Evolutionary conservation across 2,113 vertebrate genomes (phyloP).

Genomic region (Recurvirostra avosetta): DNA sequence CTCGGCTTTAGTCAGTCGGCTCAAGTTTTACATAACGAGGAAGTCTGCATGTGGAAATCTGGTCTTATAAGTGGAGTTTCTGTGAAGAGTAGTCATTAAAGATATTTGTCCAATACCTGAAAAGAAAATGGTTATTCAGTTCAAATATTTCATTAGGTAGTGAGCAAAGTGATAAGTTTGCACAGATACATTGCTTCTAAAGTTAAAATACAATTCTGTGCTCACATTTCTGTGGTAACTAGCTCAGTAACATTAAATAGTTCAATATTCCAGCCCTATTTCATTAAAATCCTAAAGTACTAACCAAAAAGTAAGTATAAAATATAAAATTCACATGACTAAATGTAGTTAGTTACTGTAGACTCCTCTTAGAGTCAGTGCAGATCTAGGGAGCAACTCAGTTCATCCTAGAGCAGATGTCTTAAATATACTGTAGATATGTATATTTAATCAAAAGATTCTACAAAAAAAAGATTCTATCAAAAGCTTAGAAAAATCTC

Average conservation of each 20-base stretch:
- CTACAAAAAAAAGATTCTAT: neutral
- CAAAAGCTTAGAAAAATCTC: neutral
- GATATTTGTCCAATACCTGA: neutral
- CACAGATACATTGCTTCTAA: neutral
- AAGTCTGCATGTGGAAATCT: neutral
- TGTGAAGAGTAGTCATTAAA: neutral
- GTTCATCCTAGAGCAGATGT: neutral
- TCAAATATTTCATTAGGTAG: neutral
- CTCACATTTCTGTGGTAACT: neutral
- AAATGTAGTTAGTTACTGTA: neutral
- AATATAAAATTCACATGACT: neutral
- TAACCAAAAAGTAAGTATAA: neutral
- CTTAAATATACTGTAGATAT: neutral
- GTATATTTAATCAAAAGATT: neutral
- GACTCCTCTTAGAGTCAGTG: neutral
- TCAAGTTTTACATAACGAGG: neutral
- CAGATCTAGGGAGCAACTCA: neutral
- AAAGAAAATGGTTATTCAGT: neutral
- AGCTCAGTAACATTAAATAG: neutral
- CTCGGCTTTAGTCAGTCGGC: neutral
- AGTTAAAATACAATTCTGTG: neutral
- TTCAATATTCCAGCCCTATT: neutral
- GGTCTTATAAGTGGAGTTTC: neutral
- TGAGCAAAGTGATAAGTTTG: neutral
- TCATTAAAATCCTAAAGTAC: neutral